Evolutionary conservation across 30 jellyfish, hydroid and myxozoan species (phyloP).

Genomic region (Aurelia sp.): DNA sequence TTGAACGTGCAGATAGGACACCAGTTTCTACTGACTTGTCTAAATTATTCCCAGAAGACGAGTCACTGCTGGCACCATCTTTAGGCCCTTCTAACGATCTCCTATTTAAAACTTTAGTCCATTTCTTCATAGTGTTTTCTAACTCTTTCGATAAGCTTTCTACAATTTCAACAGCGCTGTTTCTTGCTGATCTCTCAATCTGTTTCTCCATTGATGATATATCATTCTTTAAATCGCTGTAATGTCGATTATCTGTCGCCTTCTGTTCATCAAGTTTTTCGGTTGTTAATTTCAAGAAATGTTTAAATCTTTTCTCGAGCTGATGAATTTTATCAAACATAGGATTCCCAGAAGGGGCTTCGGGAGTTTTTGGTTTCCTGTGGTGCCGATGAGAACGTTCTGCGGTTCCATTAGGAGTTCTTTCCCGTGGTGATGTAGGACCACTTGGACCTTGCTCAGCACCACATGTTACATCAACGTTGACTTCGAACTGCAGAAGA

Average conservation of each 20-base stretch:
- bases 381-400: conserved; percentile 39
- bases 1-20: neutral
- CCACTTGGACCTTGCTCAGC: conserved; percentile 34
- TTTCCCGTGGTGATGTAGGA: conserved; percentile 15
- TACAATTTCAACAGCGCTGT: conserved; percentile 50
- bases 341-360: conserved; percentile 19
- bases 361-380: conserved; percentile 2
- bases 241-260: conserved; percentile 46
- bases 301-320: conserved; percentile 49
- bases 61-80: conserved; percentile 31
- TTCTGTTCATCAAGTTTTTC: conserved; percentile 68
- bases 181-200: conserved; percentile 34
- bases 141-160: conserved; percentile 58
- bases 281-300: conserved; percentile 54
- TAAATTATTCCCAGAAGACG: conserved; percentile 50
- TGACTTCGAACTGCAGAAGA: conserved; percentile 48
- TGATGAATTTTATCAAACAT: conserved; percentile 47
- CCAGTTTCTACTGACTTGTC: conserved; percentile 19
- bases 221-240: conserved; percentile 53
- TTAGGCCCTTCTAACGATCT: conserved; percentile 24
- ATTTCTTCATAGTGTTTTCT: conserved; percentile 55
- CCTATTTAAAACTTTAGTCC: conserved; percentile 41
- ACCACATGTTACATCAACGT: conserved; percentile 44
- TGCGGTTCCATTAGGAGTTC: neutral
- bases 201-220: conserved; percentile 55